Evolutionary conservation across 2,797 vertebrate genomes (phyloP), one percentile per base, ranked within the genome.

Genomic region (Sphaeramia orbicularis): DNA sequence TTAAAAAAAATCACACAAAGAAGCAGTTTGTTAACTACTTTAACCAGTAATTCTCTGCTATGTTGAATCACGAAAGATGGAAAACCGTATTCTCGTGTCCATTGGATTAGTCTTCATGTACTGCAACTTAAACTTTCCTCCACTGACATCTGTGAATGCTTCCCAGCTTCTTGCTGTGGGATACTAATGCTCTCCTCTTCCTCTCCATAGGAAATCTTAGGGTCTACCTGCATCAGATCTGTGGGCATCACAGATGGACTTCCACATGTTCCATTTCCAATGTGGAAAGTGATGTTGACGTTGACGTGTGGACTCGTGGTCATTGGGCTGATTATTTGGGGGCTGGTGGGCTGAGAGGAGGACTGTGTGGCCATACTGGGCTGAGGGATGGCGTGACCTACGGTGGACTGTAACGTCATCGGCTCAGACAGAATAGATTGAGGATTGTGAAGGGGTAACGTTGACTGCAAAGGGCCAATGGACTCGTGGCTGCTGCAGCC

Each of bases 121-220:
- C 48, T 55, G 58, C 49, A 76, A 50, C 18, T 50, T 38, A 16
- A 40, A 47, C 77, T 89, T 78, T 94, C 93, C 65, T 89, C 85
- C 32, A 91, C 90, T 45, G 91, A 89, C 43, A 68, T 65, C 19
- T 81, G 53, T 1, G 81, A 78, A 7, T 83, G 75, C 74, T 93
- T 92, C 30, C 90, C 90, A 1, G 71, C 86, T 64, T 95, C 93
- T 69, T 93, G 90, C 72, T 92, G 87, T 16, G 89, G 89, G n/a
- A 74, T 63, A 61, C 82, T 78, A 45, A 79, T 69, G 4, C 75
- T 74, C 74, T 88, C 79, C 65, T 94, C 93, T 67, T 93, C 89
- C 57, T 90, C 75, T 59, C 90, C 90, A 40, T 91, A 77, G 7
- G 84, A 86, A 10, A 91, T 65, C 9, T 65, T 30, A 36, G 40